Conservation (phyloP, 2,888 invertebrate genomes). For the Lamellibrachia satsuma region DNA sequence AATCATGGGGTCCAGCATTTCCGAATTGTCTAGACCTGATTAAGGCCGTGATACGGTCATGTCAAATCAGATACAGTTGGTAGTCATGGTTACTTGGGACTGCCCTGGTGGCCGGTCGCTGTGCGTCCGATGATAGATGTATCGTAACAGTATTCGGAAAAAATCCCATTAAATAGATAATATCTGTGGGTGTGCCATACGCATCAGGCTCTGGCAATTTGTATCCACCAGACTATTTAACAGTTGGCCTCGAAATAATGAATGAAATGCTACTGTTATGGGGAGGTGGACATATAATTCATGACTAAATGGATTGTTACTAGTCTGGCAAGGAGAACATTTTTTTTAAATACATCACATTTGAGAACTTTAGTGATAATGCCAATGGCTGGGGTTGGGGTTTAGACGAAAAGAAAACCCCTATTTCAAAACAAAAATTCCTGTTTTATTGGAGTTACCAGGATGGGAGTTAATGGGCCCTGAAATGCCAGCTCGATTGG, state of each 20-base stretch:
- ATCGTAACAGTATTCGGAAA: background rate
- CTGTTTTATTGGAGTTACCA: background rate
- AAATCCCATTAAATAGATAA: conserved; percentile 6
- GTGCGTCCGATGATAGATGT: background rate
- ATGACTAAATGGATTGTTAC: background rate
- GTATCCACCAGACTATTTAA: background rate
- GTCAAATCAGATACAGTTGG: background rate
- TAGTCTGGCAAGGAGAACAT: background rate
- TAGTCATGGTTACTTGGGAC: background rate
- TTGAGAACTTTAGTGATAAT: background rate
- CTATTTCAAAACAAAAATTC: background rate
- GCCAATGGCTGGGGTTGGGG: background rate
- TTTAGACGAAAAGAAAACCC: background rate
- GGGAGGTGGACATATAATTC: background rate
- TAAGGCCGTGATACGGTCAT: background rate
- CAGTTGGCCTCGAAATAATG: background rate
- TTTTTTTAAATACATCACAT: background rate
- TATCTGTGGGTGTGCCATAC: background rate
- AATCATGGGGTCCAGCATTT: background rate
- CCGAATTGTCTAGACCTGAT: background rate
- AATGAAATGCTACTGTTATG: background rate
- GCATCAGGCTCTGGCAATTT: background rate
- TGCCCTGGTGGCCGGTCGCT: background rate
- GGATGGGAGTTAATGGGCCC: background rate
- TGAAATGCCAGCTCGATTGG: background rate